Percentiles rank a stretch among this genome's conserved stretches.
These are phyloP conservation scores for Epinephelus malabaricus DNA, from an alignment of 2,797 vertebrate species.

Conservation along the genomic window DNA sequence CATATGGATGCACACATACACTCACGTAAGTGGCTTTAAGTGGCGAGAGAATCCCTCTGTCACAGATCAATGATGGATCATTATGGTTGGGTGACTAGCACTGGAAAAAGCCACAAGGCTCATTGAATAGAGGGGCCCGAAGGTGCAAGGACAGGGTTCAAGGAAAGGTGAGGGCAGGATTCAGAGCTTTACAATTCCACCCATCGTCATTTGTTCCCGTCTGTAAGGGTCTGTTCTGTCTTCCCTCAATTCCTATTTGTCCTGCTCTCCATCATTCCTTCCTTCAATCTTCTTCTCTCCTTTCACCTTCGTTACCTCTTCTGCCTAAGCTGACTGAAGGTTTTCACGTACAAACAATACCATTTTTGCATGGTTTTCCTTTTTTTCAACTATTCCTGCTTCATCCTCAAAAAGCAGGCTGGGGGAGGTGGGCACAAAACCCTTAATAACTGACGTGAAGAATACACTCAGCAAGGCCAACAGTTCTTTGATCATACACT, in stretches of 20 bases:
- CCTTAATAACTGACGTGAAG: constrained; percentile 40
- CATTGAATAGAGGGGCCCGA: constrained; percentile 49
- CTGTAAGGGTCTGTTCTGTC: neutral
- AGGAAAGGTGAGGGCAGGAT: constrained; percentile 62
- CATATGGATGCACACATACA: constrained; percentile 20
- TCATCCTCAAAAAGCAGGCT: constrained; percentile 29
- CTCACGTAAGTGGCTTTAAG: constrained; percentile 57
- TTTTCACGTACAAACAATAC: constrained; percentile 31
- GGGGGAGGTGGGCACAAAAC: constrained; percentile 23
- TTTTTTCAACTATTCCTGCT: constrained; percentile 52
- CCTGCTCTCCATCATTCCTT: constrained; percentile 16
- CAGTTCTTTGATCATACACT: constrained; percentile 55
- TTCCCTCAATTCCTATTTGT: neutral
- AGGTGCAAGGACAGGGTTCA: constrained; percentile 68
- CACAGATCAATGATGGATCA: constrained; percentile 69
- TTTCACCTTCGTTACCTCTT: neutral
- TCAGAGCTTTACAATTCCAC: constrained; percentile 14
- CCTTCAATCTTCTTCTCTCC: neutral
- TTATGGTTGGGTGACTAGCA: constrained; percentile 58
- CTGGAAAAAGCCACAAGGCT: constrained; percentile 53
- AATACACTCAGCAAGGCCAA: constrained; percentile 43
- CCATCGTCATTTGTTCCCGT: constrained; percentile 26
- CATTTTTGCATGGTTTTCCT: constrained; percentile 18
- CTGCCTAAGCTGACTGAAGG: constrained; percentile 13
- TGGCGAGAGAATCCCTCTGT: constrained; percentile 58